A percentile compares a stretch with the other conserved stretches of the same genome.
These are phyloP conservation scores for Euwallacea fornicatus DNA, from an alignment of 1,140 invertebrate species.

Conservation along the genomic window DNA sequence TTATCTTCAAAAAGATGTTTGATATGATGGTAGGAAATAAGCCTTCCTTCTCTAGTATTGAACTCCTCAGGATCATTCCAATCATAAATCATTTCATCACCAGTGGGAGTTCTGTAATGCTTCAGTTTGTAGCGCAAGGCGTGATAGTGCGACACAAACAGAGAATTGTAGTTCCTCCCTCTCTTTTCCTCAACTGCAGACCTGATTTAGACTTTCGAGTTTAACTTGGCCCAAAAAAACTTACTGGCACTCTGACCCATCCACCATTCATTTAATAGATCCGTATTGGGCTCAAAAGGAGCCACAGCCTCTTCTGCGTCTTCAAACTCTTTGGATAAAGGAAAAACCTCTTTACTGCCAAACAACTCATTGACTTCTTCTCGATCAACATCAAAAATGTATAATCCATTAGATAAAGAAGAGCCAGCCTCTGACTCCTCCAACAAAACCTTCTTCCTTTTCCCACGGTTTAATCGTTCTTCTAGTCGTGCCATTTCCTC, in stretches of 20 bases:
- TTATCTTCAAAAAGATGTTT: constrained; percentile 37
- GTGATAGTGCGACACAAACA: constrained; percentile 19
- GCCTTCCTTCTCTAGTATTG: constrained; percentile 34
- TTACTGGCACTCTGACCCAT: neutral
- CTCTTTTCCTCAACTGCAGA: constrained; percentile 15
- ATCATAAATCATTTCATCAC: constrained; percentile 31
- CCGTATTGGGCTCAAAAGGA: constrained; percentile 16
- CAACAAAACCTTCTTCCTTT: constrained; percentile 38
- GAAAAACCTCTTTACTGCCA: constrained; percentile 7
- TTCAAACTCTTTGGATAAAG: constrained; percentile 4
- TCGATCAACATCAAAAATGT: constrained; percentile 17
- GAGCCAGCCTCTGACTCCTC: constrained; percentile 9
- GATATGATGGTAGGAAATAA: constrained; percentile 31
- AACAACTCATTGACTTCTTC: constrained; percentile 8
- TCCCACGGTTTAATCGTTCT: constrained; percentile 37
- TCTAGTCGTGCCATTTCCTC: constrained; percentile 33
- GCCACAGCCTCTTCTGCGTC: neutral
- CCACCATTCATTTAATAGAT: constrained; percentile 24
- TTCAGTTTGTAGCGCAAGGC: constrained; percentile 18
- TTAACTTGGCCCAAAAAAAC: neutral
- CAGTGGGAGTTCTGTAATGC: constrained; percentile 3
- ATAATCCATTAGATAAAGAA: neutral
- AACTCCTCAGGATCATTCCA: constrained; percentile 36
- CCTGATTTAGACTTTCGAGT: neutral
- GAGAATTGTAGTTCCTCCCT: constrained; percentile 16